Evolutionary conservation across 2,113 vertebrate genomes (phyloP), one percentile per base, ranked within the genome.

Genomic region (Orientallactaga bullata): DNA sequence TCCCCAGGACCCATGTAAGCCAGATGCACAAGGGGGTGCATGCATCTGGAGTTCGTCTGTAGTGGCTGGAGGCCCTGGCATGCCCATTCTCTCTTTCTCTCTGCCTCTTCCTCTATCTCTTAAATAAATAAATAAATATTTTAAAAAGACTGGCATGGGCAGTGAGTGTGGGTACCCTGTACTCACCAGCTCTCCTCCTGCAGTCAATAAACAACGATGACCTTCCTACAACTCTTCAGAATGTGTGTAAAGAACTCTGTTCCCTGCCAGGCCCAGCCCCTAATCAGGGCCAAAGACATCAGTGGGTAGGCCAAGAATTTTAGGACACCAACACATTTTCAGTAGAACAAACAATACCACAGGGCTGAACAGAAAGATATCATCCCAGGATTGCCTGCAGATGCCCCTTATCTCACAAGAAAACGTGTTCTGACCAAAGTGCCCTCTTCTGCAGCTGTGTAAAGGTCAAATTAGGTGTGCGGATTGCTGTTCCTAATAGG

Each of bases 361-460:
- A 71, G 55, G 8, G 16, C 35, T 26, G 26, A 58, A 65, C 2
- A 66, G 4, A 18, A 11, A 74, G 47, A 89, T 21, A 0, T 23
- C 16, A 73, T 12, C 24, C 20, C 10, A 69, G 28, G 13, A 18
- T 9, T 61, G 26, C 26, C 13, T 35, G 1, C 21, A 3, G 42
- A 8, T 1, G 2, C 2, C 28, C 4, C 12, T 32, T 39, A 42
- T 15, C 0, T 30, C 10, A 72, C 4, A 7, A 30, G 17, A 63
- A 26, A 88, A 91, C 35, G 42, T 58, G 13, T 30, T 42, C 7
- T 17, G 16, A 16, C n/a, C 9, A 72, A 42, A 21, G 13, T 10
- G 24, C 0, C 28, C 1, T 3, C 2, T 85, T 35, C 9, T 2
- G 20, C 3, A 83, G 68, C 16, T 39, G 9, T 32, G 2, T 0